These are phyloP conservation scores for Iselma pallidipennis DNA, from an alignment of 2,888 invertebrate genomes.

Conservation along the genomic window DNA sequence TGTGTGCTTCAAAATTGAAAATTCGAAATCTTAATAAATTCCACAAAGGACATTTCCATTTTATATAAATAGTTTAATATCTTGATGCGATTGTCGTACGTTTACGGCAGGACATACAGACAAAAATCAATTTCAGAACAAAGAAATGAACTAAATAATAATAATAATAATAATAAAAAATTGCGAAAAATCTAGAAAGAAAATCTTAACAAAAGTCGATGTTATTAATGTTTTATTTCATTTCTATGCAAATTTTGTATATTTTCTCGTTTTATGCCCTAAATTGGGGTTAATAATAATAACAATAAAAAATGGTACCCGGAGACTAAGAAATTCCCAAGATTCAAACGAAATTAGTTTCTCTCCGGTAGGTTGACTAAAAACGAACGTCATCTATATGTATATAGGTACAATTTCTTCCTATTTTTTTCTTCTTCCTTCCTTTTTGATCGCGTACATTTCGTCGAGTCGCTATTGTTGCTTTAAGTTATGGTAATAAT, in stretches of 20 bases:
- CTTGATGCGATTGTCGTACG: too few relatives aligned
- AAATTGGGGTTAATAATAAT: conserved; percentile 18
- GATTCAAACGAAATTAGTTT: conserved; percentile 4
- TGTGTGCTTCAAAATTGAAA: background rate
- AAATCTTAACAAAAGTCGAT: conserved; percentile 4
- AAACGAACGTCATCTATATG: too few relatives aligned
- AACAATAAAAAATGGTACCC: conserved; percentile 9
- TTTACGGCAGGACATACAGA: too few relatives aligned
- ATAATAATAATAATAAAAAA: too few relatives aligned
- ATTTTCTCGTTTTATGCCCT: conserved; percentile 6
- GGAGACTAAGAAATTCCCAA: too few relatives aligned
- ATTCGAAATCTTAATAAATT: background rate
- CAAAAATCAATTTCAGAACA: too few relatives aligned
- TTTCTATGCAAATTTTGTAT: conserved; percentile 12
- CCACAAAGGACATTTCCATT: background rate
- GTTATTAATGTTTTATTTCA: conserved; percentile 16
- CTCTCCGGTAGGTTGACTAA: background rate
- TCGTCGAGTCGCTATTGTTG: background rate
- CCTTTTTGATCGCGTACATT: background rate
- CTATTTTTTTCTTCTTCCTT: background rate
- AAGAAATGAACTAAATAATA: too few relatives aligned
- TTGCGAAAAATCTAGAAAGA: conserved; percentile 1
- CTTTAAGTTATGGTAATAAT: conserved; percentile 10
- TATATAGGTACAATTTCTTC: too few relatives aligned
- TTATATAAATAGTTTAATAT: background rate